phyloP scores from a whole-genome alignment of 2,888 invertebrate genomes.

The Lymantria monacha region DNA sequence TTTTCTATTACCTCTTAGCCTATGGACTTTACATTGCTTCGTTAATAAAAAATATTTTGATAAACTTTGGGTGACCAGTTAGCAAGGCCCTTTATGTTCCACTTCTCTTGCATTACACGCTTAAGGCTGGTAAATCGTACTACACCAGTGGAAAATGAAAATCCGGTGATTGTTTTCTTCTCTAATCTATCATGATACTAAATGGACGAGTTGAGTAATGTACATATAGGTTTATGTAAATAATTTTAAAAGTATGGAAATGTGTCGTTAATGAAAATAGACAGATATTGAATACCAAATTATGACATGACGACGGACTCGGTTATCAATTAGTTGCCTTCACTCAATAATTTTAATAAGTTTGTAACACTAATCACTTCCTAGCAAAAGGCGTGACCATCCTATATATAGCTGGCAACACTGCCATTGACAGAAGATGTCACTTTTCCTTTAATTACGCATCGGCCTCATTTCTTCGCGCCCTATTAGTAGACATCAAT shows the following conservation, averaged over 20 bases:
- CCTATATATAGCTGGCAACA: conserved; percentile 73
- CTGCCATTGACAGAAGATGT: conserved; percentile 79
- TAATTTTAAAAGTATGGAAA: conserved; percentile 5
- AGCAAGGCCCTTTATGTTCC: too few relatives aligned
- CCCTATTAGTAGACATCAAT: conserved; percentile 83
- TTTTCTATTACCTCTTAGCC: too few relatives aligned
- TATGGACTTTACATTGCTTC: too few relatives aligned
- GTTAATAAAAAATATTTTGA: too few relatives aligned
- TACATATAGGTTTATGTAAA: neutral
- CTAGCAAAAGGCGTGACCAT: conserved; percentile 75
- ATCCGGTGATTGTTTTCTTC: too few relatives aligned
- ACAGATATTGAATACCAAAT: conserved; percentile 38
- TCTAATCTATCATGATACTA: too few relatives aligned
- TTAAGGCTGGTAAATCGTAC: too few relatives aligned
- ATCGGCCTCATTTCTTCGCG: conserved; percentile 79
- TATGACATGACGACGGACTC: conserved; percentile 49
- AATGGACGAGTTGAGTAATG: too few relatives aligned
- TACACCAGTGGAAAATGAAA: too few relatives aligned
- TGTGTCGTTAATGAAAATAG: conserved; percentile 33
- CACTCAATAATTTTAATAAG: conserved; percentile 81
- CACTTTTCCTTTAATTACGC: conserved; percentile 80
- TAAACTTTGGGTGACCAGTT: too few relatives aligned
- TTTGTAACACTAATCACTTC: conserved; percentile 78
- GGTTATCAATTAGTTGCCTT: conserved; percentile 75
- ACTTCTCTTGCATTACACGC: too few relatives aligned